phyloP scores from a whole-genome alignment of 2,888 invertebrate species.

The Phragmatobia fuliginosa region DNA sequence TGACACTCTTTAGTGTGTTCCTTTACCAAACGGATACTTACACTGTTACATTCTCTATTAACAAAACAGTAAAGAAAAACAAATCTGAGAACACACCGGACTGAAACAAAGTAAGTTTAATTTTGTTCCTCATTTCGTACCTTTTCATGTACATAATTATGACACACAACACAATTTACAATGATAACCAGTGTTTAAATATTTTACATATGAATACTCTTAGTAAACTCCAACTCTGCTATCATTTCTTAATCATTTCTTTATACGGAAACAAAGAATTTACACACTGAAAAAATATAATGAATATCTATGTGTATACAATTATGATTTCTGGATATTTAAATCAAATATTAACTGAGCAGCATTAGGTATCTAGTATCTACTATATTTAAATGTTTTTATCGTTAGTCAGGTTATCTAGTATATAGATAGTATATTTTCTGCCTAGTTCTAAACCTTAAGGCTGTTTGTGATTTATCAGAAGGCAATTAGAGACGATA shows the following conservation, averaged over 20 bases:
- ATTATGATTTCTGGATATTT: neutral
- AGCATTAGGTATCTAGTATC: too few species aligned
- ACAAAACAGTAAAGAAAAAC: neutral
- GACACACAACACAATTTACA: neutral
- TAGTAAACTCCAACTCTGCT: neutral
- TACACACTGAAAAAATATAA: neutral
- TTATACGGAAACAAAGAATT: neutral
- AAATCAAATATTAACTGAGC: neutral
- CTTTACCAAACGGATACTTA: too few species aligned
- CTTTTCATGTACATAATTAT: too few species aligned
- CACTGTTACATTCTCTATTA: too few species aligned
- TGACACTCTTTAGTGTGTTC: too few species aligned
- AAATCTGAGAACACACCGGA: neutral
- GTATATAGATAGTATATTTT: too few species aligned
- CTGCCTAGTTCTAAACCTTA: too few species aligned
- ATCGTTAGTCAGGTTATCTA: too few species aligned
- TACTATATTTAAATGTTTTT: too few species aligned
- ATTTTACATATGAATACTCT: neutral
- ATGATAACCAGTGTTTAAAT: neutral
- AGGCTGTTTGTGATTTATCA: too few species aligned
- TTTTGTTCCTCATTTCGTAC: neutral
- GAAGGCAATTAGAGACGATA: too few species aligned
- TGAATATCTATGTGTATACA: neutral
- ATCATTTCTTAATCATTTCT: neutral
- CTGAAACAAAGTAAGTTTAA: neutral